A percentile compares a stretch with the other conserved stretches of the same genome.
These are phyloP conservation scores for Pterostichus niger DNA, from an alignment of 2,888 invertebrate genomes.

Conservation along the genomic window DNA sequence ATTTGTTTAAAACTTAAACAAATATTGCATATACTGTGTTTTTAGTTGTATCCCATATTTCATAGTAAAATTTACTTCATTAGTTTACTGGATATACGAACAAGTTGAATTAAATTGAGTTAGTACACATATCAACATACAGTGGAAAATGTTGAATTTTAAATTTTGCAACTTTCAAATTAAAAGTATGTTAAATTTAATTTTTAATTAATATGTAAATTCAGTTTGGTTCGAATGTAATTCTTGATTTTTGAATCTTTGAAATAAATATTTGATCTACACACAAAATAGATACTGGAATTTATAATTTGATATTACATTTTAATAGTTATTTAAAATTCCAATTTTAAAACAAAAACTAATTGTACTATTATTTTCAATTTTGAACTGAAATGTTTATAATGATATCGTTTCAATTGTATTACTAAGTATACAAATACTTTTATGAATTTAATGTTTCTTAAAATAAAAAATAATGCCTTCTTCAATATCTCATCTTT, in stretches of 20 bases:
- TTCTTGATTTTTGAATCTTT: neutral
- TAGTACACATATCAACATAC: neutral
- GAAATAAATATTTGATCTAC: constrained; percentile 2
- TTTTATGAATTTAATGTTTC: too few relatives aligned
- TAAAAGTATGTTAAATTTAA: constrained; percentile 5
- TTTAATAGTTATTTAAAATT: neutral
- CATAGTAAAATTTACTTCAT: constrained; percentile 41
- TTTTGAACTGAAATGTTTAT: too few relatives aligned
- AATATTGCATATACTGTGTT: neutral
- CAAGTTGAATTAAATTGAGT: constrained; percentile 34
- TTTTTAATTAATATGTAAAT: constrained; percentile 27
- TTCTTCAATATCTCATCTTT: too few relatives aligned
- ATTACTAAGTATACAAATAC: too few relatives aligned
- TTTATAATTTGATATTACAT: neutral
- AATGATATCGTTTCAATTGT: too few relatives aligned
- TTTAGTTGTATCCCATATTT: neutral
- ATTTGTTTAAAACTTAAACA: neutral
- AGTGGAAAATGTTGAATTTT: constrained; percentile 12
- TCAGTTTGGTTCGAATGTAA: neutral
- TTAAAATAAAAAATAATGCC: too few relatives aligned
- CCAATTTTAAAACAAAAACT: neutral
- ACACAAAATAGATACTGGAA: neutral
- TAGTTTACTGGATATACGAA: constrained; percentile 19
- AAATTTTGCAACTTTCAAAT: neutral
- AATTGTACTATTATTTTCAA: neutral